Evolutionary conservation across 2,888 invertebrate genomes (phyloP), one percentile per base, ranked within the genome.

Genomic region (Heliconius aoede): DNA sequence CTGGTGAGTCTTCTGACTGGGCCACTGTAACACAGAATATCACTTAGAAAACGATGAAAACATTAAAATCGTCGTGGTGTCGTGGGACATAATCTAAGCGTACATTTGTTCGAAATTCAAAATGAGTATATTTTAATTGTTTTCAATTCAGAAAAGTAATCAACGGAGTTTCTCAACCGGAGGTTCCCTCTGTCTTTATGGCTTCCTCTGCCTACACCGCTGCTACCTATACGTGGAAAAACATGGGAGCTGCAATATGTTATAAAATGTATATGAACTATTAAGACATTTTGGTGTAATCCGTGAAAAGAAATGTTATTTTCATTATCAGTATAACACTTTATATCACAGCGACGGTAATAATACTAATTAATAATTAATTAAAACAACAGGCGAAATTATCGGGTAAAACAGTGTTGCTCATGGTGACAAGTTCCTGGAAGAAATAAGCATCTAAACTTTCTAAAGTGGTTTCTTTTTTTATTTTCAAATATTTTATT

Each of bases 1-100:
- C 94, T 88, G 96, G 96, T 88, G 96, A 95, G 90, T 95, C 72
- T 58, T 96, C 96, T 85, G 96, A 95, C 91, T 96, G 95, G 89
- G 96, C 96, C 95, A 96, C 96, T 96, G 94, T 74, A 94, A 95
- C 82, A 87, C 75, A 30, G 76, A 72, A 51, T 58, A 58, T 58
- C 72, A 62, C 15, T 28, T 60, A 18, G 18, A 5, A 32, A 69
- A 55, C 28, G 1, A 40, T 36, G 11, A 24, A 65, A 65, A 15
- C 15, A 24, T 40, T 40, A 36, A 64, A n/a, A 32, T 32, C 46
- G 7, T 46, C 46, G 18, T 8, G 13, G 36, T 36, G 36, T 36
- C 13, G 3, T 46, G 7, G n/a, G 5, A 51, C n/a, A 55, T 8
- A 8, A n/a, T n/a, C n/a, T 51, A 51, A 51, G 18, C 18, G 21